Conservation (phyloP, 2,888 invertebrate genomes). For the Endotricha flammealis region DNA sequence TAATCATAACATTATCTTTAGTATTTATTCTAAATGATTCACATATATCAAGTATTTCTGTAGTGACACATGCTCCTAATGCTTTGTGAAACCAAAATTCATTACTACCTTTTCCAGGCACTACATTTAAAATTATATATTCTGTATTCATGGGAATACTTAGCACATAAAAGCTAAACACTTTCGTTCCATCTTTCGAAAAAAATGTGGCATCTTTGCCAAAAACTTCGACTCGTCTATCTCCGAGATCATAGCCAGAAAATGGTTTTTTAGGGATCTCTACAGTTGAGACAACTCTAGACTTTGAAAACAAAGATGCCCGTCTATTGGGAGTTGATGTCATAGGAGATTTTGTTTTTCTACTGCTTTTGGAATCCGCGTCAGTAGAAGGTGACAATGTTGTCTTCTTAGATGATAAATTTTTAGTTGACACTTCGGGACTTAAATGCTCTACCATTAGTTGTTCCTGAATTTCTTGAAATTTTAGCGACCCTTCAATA, state of each 20-base stretch:
- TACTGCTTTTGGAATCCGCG: constrained; percentile 38
- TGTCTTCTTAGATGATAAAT: constrained; percentile 27
- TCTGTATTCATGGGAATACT: constrained; percentile 59
- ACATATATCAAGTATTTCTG: constrained; percentile 35
- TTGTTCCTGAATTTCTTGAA: constrained; percentile 43
- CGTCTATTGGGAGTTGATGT: constrained; percentile 29
- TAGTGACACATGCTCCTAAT: constrained; percentile 37
- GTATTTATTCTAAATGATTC: constrained; percentile 58
- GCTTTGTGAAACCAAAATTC: constrained; percentile 61
- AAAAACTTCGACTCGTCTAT: constrained; percentile 63
- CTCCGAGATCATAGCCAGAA: constrained; percentile 58
- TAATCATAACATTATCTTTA: constrained; percentile 53
- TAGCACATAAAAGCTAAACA: constrained; percentile 48
- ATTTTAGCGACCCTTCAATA: constrained; percentile 65
- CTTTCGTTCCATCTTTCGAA: constrained; percentile 58
- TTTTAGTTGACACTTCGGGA: constrained; percentile 23
- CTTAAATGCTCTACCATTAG: too few species aligned
- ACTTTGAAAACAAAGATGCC: constrained; percentile 22
- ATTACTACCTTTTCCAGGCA: constrained; percentile 49
- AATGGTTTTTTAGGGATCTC: constrained; percentile 41
- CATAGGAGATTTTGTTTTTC: constrained; percentile 37
- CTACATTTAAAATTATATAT: constrained; percentile 47
- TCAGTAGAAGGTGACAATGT: constrained; percentile 29
- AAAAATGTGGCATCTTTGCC: constrained; percentile 60
- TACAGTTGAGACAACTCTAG: constrained; percentile 18